phyloP scores from a whole-genome alignment of 2,888 invertebrate genomes.

The Ceriagrion tenellum region DNA sequence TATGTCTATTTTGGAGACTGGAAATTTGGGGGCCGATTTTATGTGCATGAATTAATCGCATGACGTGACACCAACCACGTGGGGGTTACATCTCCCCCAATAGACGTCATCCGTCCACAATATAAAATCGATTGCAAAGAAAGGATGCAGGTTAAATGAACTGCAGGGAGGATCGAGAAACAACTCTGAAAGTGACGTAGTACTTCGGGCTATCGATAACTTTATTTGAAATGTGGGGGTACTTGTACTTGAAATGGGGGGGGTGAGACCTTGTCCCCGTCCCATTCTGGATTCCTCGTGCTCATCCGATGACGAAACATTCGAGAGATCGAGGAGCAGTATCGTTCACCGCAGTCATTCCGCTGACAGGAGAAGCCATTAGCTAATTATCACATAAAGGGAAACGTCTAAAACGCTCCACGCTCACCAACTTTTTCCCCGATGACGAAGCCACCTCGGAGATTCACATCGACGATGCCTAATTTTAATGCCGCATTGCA shows the following conservation, averaged over 20 bases:
- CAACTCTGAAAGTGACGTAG: no score
- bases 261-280: background rate
- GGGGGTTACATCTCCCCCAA: no score
- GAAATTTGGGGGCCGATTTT: no score
- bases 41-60: no score
- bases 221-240: background rate
- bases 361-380: background rate
- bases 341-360: background rate
- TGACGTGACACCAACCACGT: no score
- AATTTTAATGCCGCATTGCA: constrained; percentile 32
- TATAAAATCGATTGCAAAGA: no score
- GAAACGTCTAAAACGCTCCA: background rate
- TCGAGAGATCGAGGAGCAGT: background rate
- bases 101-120: no score
- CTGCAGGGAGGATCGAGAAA: no score
- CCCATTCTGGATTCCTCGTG: no score
- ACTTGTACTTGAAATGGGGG: background rate
- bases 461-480: background rate
- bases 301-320: background rate
- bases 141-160: no score
- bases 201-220: no score
- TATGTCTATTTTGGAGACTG: no score
- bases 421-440: background rate
- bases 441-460: background rate
- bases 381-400: constrained; percentile 13